Conservation (phyloP, 2,888 invertebrate genomes). For the Ormyrus nitidulus region DNA sequence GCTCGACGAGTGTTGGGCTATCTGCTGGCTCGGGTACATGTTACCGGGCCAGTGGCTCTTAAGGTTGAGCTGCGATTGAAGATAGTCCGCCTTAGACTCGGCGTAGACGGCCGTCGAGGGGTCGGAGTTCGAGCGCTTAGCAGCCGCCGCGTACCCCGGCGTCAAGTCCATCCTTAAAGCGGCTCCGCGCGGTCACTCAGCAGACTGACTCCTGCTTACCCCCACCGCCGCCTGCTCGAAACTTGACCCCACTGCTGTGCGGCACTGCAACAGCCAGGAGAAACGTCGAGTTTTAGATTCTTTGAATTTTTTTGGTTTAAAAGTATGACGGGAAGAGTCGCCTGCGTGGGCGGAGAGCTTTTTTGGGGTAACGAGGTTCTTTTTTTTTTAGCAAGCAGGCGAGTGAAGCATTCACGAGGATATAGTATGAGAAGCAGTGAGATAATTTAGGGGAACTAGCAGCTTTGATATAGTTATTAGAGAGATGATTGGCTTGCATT, state of each 20-base stretch:
- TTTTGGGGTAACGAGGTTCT: too few species aligned
- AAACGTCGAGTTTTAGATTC: too few species aligned
- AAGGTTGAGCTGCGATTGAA: constrained; percentile 25
- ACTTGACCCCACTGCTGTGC: constrained; percentile 57
- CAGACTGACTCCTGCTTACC: constrained; percentile 39
- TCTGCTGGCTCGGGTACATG: constrained; percentile 56
- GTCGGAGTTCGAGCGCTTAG: constrained; percentile 50
- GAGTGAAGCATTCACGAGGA: too few species aligned
- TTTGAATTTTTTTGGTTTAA: too few species aligned
- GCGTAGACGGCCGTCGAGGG: constrained; percentile 22
- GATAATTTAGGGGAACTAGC: too few species aligned
- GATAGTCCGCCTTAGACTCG: constrained; percentile 6
- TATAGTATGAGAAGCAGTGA: too few species aligned
- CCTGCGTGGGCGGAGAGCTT: too few species aligned
- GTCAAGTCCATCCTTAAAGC: constrained; percentile 59
- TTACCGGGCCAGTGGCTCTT: constrained; percentile 37
- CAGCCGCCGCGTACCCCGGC: constrained; percentile 41
- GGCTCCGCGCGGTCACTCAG: constrained; percentile 54
- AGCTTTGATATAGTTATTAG: too few species aligned
- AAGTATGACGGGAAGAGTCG: too few species aligned
- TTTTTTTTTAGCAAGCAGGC: too few species aligned
- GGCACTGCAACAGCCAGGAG: constrained; percentile 42
- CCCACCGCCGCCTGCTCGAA: constrained; percentile 53
- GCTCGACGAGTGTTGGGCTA: constrained; percentile 14
- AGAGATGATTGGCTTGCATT: too few species aligned